These are phyloP conservation scores for Pelecanoides urinatrix DNA, from an alignment of 2,113 vertebrate genomes.

Conservation along the genomic window DNA sequence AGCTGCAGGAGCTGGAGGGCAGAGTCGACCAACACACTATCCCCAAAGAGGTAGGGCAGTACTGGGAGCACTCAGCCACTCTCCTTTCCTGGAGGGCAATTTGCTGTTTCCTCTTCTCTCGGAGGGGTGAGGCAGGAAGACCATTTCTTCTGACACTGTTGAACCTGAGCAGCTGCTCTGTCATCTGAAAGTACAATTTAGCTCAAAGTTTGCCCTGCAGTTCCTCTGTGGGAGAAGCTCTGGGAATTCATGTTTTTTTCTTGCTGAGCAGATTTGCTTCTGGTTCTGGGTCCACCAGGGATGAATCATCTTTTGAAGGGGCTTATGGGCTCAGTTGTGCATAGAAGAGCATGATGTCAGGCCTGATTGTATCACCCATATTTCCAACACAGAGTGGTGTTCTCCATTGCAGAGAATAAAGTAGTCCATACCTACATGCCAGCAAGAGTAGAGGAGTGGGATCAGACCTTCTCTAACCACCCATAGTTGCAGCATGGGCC, in stretches of 20 bases:
- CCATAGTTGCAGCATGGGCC: not conserved
- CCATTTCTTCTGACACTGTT: not conserved
- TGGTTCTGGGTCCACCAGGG: not conserved
- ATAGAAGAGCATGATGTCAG: not conserved
- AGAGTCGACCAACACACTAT: conserved; percentile 88
- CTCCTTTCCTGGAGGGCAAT: not conserved
- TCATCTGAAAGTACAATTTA: not conserved
- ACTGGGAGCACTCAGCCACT: not conserved
- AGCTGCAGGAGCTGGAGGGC: conserved; percentile 91
- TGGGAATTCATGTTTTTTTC: not conserved
- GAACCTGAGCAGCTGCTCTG: not conserved
- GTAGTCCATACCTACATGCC: not conserved
- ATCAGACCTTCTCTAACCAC: not conserved
- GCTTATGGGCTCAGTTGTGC: not conserved
- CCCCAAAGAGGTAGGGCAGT: conserved; percentile 88
- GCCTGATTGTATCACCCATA: not conserved
- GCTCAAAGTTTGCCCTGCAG: not conserved
- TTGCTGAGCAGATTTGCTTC: not conserved
- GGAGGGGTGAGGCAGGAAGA: not conserved
- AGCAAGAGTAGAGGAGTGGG: not conserved
- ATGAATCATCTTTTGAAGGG: not conserved
- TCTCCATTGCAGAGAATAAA: not conserved
- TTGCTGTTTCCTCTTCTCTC: not conserved
- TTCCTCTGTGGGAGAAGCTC: not conserved
- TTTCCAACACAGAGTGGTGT: not conserved